Base-by-base conservation (phyloP, 2,113 vertebrate genomes). In the Rhabdornis inornatus region DNA sequence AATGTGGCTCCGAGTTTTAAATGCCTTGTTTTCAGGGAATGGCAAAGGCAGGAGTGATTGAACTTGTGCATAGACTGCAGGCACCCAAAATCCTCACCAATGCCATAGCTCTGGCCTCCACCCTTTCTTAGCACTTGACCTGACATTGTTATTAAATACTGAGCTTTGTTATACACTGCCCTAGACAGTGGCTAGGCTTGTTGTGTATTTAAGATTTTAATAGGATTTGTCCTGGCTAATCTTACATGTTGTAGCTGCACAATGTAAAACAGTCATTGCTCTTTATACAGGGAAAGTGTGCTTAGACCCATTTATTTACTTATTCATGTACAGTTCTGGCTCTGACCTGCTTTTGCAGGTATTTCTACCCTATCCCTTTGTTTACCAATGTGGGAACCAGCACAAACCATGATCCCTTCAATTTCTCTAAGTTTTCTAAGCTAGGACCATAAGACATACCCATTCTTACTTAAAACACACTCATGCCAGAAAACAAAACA, bases 191-290 rank as follows among this genome's bases (percentile, higher is more conserved):
- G 57, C 33, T 66, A 74, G 71, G 50, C 30, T 95, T 80, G 37
- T 72, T 96, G 89, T 92, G 76, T 79, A 66, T 78, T 94, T 94
- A 92, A 96, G 76, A 85, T 89, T 90, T 96, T 91, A 55, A 85
- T 78, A 50, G 81, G 71, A 81, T 92, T 97, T 96, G 60, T 91
- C 57, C 66, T 87, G 69, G 35, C 30, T 96, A 77, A 96, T 89
- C 72, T 94, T 63, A 11, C 7, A 16, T 16, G 24, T 39, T 61
- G 49, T 65, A 92, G 71, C 33, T 69, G 52, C 14, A 74, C 21
- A 79, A 31, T 40, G 17, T 66, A 79, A 80, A 89, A 47, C 6
- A 79, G 44, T 60, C 33, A 40, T 30, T 89, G 47, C n/a, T 56
- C 69, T 85, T 87, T 57, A 80, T 71, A 65, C 15, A 88, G 24